Conservation (phyloP, 2,797 vertebrate species). For the Acrocephalus scirpaceus region DNA sequence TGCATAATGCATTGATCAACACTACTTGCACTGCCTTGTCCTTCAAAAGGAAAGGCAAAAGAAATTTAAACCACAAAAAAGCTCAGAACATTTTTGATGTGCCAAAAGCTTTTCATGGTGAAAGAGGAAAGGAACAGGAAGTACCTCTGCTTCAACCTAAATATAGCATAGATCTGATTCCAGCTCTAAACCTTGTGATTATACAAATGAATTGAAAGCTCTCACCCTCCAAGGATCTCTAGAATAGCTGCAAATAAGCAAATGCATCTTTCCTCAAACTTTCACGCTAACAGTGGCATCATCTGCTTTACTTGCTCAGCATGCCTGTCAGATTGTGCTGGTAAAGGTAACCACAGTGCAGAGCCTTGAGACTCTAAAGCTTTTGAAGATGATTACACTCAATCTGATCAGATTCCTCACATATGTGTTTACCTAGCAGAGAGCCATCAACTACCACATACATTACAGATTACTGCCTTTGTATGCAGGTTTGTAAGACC, state of each 20-base stretch:
- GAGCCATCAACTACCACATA: not conserved
- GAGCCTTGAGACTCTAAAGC: not conserved
- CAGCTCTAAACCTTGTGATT: not conserved
- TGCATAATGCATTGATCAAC: not conserved
- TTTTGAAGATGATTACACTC: not conserved
- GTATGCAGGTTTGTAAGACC: not conserved
- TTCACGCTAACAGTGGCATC: not conserved
- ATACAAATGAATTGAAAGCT: not conserved
- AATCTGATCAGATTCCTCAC: not conserved
- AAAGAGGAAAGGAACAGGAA: not conserved
- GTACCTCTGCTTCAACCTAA: not conserved
- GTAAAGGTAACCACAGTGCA: not conserved
- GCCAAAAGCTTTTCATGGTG: not conserved
- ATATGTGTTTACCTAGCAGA: not conserved
- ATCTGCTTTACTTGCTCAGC: not conserved
- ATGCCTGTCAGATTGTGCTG: not conserved
- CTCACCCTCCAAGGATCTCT: not conserved
- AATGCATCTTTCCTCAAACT: not conserved
- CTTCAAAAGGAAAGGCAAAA: not conserved
- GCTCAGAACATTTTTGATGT: not conserved
- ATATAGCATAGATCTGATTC: not conserved
- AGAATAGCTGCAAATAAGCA: not conserved
- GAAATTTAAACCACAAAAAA: not conserved
- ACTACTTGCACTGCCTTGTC: not conserved
- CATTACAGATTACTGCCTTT: not conserved